Conservation (phyloP, 2,113 vertebrate species). For the Paratilapia polleni region DNA sequence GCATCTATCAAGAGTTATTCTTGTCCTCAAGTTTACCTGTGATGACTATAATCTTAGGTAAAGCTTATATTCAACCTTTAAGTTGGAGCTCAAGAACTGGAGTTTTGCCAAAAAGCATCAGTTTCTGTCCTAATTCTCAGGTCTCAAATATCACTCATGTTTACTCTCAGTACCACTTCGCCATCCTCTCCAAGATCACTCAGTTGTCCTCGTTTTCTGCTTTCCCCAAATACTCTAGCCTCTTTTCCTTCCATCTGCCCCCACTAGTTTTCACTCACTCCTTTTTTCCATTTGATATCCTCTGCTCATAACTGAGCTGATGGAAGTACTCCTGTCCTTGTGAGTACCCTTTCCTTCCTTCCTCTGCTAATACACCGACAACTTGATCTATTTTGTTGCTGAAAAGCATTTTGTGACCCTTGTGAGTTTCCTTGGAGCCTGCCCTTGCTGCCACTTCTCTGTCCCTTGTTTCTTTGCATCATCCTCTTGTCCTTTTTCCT, state of each 20-base stretch:
- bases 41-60: slow-evolving; percentile 16
- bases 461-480: neutral
- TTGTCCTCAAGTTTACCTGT: neutral
- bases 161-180: neutral
- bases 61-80: slow-evolving; percentile 30
- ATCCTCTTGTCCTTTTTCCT: neutral
- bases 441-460: neutral
- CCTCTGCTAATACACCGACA: neutral
- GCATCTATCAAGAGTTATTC: neutral
- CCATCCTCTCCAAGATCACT: slow-evolving; percentile 11
- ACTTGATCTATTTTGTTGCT: slow-evolving; percentile 22
- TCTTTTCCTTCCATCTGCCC: slow-evolving; percentile 4
- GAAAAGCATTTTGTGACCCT: slow-evolving; percentile 18
- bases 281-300: neutral
- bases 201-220: slow-evolving; percentile 19
- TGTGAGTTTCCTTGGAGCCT: neutral
- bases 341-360: neutral
- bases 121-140: slow-evolving; percentile 20
- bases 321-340: slow-evolving; percentile 15
- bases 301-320: slow-evolving; percentile 15
- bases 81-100: neutral
- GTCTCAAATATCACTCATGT: neutral
- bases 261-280: neutral
- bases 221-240: neutral
- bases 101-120: slow-evolving; percentile 1